Percentiles rank a stretch among this genome's conserved stretches.
These are phyloP conservation scores for Idaea straminata DNA, from an alignment of 2,888 invertebrate genomes.

Conservation along the genomic window DNA sequence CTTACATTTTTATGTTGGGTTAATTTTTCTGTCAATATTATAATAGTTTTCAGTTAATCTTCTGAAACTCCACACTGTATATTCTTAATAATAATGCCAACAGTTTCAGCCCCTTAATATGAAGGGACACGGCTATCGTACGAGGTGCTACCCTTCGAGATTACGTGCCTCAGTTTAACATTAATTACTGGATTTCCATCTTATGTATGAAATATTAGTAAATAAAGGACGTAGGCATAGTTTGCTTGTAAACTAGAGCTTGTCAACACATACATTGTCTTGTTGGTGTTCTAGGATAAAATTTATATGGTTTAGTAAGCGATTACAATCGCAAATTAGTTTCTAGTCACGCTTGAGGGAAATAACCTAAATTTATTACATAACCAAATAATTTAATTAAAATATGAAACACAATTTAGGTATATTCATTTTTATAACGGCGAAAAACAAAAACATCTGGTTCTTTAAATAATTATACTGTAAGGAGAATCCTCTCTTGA, in stretches of 20 bases:
- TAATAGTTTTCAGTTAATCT: not conserved
- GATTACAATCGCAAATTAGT: not conserved
- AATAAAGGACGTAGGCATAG: constrained; percentile 13
- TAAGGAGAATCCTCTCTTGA: no score
- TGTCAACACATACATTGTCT: not conserved
- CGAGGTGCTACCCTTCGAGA: constrained; percentile 64
- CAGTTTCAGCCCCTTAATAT: constrained; percentile 60
- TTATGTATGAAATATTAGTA: constrained; percentile 39
- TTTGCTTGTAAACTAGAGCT: not conserved
- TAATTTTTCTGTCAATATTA: not conserved
- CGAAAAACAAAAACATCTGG: no score
- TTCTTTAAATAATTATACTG: no score
- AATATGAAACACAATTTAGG: no score
- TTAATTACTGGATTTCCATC: constrained; percentile 63
- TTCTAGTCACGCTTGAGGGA: no score
- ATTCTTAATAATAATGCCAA: constrained; percentile 42
- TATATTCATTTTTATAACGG: no score
- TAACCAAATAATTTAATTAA: no score
- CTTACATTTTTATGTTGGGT: no score
- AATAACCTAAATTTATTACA: no score
- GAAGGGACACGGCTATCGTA: constrained; percentile 65
- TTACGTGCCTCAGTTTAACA: constrained; percentile 59
- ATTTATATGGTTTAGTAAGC: not conserved
- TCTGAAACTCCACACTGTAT: not conserved
- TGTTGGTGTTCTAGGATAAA: not conserved